Base-by-base conservation (phyloP, 64 coral and sea anemone species). In the Astreopora myriophthalma region DNA sequence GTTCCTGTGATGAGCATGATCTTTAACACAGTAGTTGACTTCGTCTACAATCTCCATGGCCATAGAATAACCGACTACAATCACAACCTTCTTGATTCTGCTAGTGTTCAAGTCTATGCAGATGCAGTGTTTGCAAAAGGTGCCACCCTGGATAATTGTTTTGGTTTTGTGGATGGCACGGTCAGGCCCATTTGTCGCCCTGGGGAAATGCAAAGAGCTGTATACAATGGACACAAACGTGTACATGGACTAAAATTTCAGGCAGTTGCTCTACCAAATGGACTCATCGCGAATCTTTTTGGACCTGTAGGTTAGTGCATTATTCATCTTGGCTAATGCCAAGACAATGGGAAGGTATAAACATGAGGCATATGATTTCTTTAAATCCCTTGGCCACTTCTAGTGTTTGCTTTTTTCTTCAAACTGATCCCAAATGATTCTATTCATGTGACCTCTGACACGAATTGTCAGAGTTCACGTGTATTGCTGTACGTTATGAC, bases 241-340 rank as follows among this genome's bases (percentile, higher is more conserved):
- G 67, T 70, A 70, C 67, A 70, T 70, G 67, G 67, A 27, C 26
- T 70, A 70, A 70, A 70, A 70, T 70, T 70, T 70, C 67, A 70
- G 67, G 7, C 60, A 64, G 60, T 64, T 64, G 60, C 60, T 64
- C 24, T 64, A 64, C 60, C 60, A 64, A 64, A 70, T 70, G 67
- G 67, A 70, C 29, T 71, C 26, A 31, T 71, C 31, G 69, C 27
- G 28, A 71, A 71, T 71, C 69, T 71, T 31, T 71, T 71, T 71
- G 69, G 32, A 71, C 69, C 69, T 16, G 69, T 71, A 71, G 69
- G 26, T 71, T 32, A 71, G 69, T 71, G 28, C 69, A 71, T 31
- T 31, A 71, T 71, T 71, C 31, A 33, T 71, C 13, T 71, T 13
- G 57, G 57, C 57, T 62, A 62, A 62, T 62, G n/a, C 57, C 57